phyloP scores from a whole-genome alignment of 2,113 vertebrate genomes.

The Colistium nudipinnis region DNA sequence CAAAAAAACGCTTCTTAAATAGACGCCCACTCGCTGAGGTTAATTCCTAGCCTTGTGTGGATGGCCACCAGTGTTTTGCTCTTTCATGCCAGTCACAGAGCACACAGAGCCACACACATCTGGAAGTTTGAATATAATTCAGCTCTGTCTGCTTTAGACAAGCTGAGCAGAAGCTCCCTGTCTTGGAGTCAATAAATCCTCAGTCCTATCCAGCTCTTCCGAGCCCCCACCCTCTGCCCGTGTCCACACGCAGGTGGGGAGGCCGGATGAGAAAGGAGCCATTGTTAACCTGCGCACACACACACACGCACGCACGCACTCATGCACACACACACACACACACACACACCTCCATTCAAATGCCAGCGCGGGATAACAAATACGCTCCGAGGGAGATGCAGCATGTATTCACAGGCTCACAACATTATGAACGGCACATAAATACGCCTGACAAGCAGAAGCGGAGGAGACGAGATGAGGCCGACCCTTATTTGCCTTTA shows the following conservation, averaged over 20 bases:
- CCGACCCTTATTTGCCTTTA: slow-evolving; percentile 32
- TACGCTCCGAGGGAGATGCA: slow-evolving; percentile 21
- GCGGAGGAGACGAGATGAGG: slow-evolving; percentile 28
- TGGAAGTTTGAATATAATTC: slow-evolving; percentile 62
- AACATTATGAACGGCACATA: slow-evolving; percentile 39
- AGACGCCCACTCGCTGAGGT: slow-evolving; percentile 32
- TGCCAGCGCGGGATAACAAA: slow-evolving; percentile 30
- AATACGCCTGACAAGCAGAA: slow-evolving; percentile 36
- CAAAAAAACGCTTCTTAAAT: slow-evolving; percentile 49
- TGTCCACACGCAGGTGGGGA: slow-evolving; percentile 67
- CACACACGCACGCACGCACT: slow-evolving; percentile 29
- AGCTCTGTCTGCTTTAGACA: slow-evolving; percentile 66
- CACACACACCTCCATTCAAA: slow-evolving; percentile 27
- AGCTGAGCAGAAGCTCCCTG: slow-evolving; percentile 55
- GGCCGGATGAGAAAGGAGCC: slow-evolving; percentile 64
- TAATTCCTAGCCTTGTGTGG: slow-evolving; percentile 43
- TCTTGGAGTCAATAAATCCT: slow-evolving; percentile 70
- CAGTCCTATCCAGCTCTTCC: slow-evolving; percentile 51
- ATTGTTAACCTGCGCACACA: slow-evolving; percentile 67
- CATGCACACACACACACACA: slow-evolving; percentile 43
- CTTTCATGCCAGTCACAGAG: slow-evolving; percentile 35
- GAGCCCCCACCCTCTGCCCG: slow-evolving; percentile 19
- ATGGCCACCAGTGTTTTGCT: slow-evolving; percentile 18
- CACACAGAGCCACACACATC: slow-evolving; percentile 33
- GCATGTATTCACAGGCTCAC: slow-evolving; percentile 54